These are phyloP conservation scores for Nycticorax nycticorax DNA, from an alignment of 2,113 vertebrate species.

Conservation along the genomic window DNA sequence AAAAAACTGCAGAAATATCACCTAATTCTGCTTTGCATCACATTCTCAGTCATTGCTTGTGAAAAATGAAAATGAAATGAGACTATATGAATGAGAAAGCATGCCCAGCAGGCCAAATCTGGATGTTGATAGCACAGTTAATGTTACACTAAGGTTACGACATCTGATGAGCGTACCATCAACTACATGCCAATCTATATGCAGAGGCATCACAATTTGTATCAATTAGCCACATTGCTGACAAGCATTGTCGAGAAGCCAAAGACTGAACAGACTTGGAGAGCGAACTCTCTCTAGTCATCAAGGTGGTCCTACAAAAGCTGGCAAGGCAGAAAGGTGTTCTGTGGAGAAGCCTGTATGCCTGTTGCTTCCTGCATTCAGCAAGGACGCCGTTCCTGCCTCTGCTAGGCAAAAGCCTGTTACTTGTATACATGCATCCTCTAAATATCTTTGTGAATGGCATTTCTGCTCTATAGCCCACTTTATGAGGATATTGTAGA, in stretches of 20 bases:
- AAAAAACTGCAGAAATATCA: not conserved
- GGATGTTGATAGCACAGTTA: not conserved
- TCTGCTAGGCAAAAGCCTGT: not conserved
- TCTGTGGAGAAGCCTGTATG: not conserved
- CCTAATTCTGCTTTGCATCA: not conserved
- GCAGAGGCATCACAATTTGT: not conserved
- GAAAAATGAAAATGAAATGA: not conserved
- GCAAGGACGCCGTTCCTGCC: not conserved
- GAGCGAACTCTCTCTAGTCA: not conserved
- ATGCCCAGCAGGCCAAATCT: not conserved
- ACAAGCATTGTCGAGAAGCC: not conserved
- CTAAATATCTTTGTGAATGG: not conserved
- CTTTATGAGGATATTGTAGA: not conserved
- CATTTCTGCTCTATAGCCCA: not conserved
- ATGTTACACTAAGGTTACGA: not conserved
- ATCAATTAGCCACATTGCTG: not conserved
- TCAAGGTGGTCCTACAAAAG: not conserved
- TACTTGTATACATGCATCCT: not conserved
- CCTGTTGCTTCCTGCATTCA: not conserved
- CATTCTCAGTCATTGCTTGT: not conserved
- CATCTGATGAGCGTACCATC: not conserved
- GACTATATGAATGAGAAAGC: not conserved
- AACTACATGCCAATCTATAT: rapidly evolving
- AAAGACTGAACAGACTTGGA: not conserved
- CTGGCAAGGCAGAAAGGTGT: not conserved